Evolutionary conservation across 2,888 invertebrate genomes (phyloP), one percentile per base, ranked within the genome.

Genomic region (Agapostemon virescens): DNA sequence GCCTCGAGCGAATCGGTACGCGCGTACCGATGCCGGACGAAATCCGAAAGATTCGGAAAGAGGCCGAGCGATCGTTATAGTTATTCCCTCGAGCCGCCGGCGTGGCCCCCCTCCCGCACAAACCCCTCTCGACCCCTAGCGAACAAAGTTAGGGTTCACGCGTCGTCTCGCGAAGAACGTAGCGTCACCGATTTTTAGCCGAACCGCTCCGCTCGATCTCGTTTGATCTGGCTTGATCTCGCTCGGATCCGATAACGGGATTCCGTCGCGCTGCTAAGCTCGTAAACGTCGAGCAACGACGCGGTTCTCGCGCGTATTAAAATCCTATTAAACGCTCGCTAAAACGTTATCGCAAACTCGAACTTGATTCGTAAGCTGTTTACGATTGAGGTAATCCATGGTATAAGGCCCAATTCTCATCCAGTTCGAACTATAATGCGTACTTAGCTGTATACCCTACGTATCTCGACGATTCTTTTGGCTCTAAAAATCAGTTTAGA

Each of bases 331-430:
- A 76, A 33, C 81, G 70, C 63, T 68, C 63, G 67, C 66, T 64
- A 69, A 77, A 30, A 33, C 76, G 71, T 81, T 71, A 79, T 78
- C 82, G 78, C 75, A 74, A 72, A 64, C 74, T 72, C 68, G 68
- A 74, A 76, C 80, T 86, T 71, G 85, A 63, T 78, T 84, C 74
- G 78, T 83, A 84, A 87, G 84, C 86, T 83, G 85, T 84, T 83
- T 85, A 84, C 80, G 82, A 82, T 85, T 87, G 87, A 87, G 87
- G 87, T 87, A 87, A 87, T 87, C 85, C 87, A 83, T 85, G 86
- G 85, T 87, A 86, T 87, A 87, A 87, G 87, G 87, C 87, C 87
- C 87, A 87, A 87, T 85, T 87, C 84, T 84, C 84, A 85, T 87
- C 87, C 86, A 71, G 79, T 81, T 87, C 79, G 84, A 81, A 79